Evolutionary conservation across 2,888 invertebrate species (phyloP).

Genomic region (Drosophila mimica): DNA sequence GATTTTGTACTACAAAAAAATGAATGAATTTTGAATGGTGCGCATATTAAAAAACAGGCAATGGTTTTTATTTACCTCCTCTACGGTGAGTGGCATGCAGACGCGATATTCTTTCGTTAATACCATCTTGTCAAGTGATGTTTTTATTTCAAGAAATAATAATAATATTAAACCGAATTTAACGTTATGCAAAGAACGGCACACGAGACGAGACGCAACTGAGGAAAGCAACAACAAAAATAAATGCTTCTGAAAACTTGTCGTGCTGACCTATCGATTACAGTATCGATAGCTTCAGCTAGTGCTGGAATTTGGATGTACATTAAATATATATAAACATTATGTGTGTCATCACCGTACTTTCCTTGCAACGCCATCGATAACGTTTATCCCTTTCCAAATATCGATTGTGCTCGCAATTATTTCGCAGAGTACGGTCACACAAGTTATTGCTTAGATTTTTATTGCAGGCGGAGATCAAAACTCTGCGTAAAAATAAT

Average conservation of each 20-base stretch:
- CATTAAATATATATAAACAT: neutral
- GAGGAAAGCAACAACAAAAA: slow-evolving; percentile 46
- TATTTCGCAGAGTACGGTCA: slow-evolving; percentile 20
- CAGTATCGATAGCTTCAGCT: slow-evolving; percentile 22
- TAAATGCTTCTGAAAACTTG: slow-evolving; percentile 23
- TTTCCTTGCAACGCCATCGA: neutral
- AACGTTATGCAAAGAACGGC: slow-evolving; percentile 66
- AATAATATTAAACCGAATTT: slow-evolving; percentile 35
- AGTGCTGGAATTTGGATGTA: neutral
- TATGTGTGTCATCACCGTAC: slow-evolving; percentile 3
- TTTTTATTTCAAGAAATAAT: neutral
- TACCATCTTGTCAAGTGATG: slow-evolving; percentile 87
- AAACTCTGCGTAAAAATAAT: slow-evolving; percentile 17
- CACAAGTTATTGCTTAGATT: slow-evolving; percentile 26
- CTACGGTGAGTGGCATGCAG: slow-evolving; percentile 96
- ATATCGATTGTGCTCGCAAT: slow-evolving; percentile 1
- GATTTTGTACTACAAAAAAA: slow-evolving; percentile 90
- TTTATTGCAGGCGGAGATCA: slow-evolving; percentile 11
- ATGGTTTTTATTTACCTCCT: slow-evolving; percentile 89
- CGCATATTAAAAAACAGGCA: neutral
- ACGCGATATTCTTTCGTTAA: slow-evolving; percentile 95
- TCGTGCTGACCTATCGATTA: slow-evolving; percentile 37
- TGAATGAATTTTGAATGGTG: slow-evolving; percentile 10
- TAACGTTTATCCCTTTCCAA: neutral
- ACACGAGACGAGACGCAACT: slow-evolving; percentile 42